A percentile compares a stretch with the other conserved stretches of the same genome.
Evolutionary conservation across 2,113 vertebrate species (phyloP).

Genomic region (Cyphomyrus plagiostoma): DNA sequence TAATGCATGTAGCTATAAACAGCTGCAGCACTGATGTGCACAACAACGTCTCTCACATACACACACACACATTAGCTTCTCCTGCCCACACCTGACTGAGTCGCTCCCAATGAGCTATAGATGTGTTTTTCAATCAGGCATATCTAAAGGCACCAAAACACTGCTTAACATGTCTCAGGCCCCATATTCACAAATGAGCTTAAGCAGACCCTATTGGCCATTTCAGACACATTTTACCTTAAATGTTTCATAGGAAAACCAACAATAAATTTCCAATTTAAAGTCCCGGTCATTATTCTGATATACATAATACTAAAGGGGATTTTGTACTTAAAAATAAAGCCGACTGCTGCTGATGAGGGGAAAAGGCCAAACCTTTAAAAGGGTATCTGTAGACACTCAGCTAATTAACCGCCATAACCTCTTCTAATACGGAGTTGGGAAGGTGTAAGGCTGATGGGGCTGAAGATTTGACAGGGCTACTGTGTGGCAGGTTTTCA

Average conservation of each 20-base stretch:
- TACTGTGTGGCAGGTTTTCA: slow-evolving; percentile 5
- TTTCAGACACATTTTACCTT: neutral
- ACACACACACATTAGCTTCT: neutral
- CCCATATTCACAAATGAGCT: neutral
- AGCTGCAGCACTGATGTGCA: slow-evolving; percentile 10
- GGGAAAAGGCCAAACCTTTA: neutral
- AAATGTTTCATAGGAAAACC: slow-evolving; percentile 4
- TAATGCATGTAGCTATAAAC: slow-evolving; percentile 17
- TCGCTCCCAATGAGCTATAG: neutral
- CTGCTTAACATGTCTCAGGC: neutral
- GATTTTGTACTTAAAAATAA: neutral
- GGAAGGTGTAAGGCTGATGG: neutral
- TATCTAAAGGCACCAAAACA: neutral
- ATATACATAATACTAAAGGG: neutral
- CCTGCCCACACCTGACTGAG: neutral
- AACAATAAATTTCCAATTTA: neutral
- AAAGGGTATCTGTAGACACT: neutral
- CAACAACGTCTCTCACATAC: slow-evolving; percentile 4
- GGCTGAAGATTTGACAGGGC: slow-evolving; percentile 4
- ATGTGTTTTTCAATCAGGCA: neutral
- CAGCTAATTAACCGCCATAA: neutral
- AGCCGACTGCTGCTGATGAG: neutral
- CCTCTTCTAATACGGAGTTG: neutral
- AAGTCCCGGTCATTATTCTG: neutral
- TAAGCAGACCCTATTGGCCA: neutral